Evolutionary conservation across 2,888 invertebrate species (phyloP).

Genomic region (Drosophila demipolita): DNA sequence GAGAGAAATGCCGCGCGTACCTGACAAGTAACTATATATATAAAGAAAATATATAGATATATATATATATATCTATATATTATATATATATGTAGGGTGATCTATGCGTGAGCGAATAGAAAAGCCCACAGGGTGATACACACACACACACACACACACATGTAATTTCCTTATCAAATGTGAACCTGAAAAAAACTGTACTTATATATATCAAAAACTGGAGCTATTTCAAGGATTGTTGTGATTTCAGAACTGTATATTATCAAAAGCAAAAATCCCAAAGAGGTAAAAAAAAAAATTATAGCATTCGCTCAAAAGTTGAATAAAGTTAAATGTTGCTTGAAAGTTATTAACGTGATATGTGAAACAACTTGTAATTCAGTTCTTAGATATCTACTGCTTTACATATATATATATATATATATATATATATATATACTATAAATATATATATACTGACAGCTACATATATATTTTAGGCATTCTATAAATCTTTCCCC

Average conservation of each 20-base stretch:
- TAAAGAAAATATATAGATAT: conserved; percentile 26
- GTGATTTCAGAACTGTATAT: conserved; percentile 33
- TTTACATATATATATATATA: conserved; percentile 19
- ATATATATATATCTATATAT: conserved; percentile 33
- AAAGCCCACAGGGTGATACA: conserved; percentile 57
- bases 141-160: conserved; percentile 6
- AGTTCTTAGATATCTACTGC: conserved; percentile 11
- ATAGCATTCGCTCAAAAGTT: background rate
- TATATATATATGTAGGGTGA: conserved; percentile 28
- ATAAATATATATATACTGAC: conserved; percentile 4
- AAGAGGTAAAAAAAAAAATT: background rate
- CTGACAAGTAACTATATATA: conserved; percentile 60
- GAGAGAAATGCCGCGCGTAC: conserved; percentile 75
- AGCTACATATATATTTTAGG: conserved; percentile 3
- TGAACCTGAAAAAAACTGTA: conserved; percentile 47
- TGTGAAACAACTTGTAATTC: background rate
- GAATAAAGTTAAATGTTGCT: background rate
- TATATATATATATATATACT: background rate
- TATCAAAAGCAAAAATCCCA: conserved; percentile 20
- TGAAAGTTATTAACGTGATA: background rate
- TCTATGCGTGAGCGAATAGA: conserved; percentile 43
- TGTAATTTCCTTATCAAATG: conserved; percentile 35
- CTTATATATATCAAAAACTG: conserved; percentile 34
- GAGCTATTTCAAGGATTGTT: conserved; percentile 27
- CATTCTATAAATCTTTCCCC: conserved; percentile 13